Evolutionary conservation across 2,113 vertebrate species (phyloP), one percentile per base, ranked within the genome.

Genomic region (Hypanus sabinus): DNA sequence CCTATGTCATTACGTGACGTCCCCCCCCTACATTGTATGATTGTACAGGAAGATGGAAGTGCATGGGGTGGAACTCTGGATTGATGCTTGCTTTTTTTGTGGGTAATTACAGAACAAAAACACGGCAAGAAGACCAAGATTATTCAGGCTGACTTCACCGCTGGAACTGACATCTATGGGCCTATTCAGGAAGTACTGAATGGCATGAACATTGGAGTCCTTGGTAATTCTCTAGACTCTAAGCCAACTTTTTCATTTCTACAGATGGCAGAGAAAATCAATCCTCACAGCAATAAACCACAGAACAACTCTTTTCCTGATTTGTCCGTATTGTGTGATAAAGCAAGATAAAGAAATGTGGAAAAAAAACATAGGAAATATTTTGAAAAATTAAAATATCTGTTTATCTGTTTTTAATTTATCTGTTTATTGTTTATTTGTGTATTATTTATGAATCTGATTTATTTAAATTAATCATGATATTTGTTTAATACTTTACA

Each of bases 151-250:
- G 97, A 98, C 95, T 98, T 97, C 95, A 97, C 96, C 0, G 93
- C 95, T 0, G 96, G 97, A 4, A 93, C 94, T 68, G 95, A 94
- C 33, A 97, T 97, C 94, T 98, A 97, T 24, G 95, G 95, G 2
- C 85, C 85, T 4, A 96, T 97, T 6, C 95, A 95, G 36, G 70
- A 95, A 5, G 81, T 94, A 60, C 95, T 98, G 46, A 94, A 95
- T 46, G 96, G 95, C 94, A 95, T 97, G 95, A 95, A 98, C 62
- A 96, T 97, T 5, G 97, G 97, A 94, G 95, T 97, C 94, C 95
- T 98, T 94, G 97, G 97, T 98, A 95, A 55, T 38, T 55, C 22
- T 10, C 27, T 3, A 2, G 12, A 30, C 24, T 87, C 60, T 60
- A 60, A 3, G 33, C n/a, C 76, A 36, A 12, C 10, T 36, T 36